Evolutionary conservation across 2,888 invertebrate species (phyloP).

Genomic region (Agrypnus murinus): DNA sequence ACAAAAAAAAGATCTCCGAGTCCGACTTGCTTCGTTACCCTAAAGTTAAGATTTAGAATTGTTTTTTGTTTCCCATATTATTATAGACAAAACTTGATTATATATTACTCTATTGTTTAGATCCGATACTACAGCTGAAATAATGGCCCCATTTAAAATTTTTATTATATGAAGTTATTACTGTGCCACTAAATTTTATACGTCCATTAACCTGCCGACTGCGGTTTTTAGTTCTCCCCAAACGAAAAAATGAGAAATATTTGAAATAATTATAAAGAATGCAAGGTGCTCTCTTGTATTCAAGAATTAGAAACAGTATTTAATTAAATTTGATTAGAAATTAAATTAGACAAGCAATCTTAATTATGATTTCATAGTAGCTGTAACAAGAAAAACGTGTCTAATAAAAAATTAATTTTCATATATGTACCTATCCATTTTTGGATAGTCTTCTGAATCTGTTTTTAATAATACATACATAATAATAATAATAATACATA

Average conservation of each 20-base stretch:
- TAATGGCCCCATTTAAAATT: constrained; percentile 33
- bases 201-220: constrained; percentile 26
- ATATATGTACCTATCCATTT: too few relatives aligned
- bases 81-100: constrained; percentile 36
- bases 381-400: too few relatives aligned
- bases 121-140: constrained; percentile 16
- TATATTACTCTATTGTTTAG: constrained; percentile 43
- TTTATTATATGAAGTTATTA: constrained; percentile 36
- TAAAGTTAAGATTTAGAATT: constrained; percentile 31
- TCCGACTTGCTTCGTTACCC: constrained; percentile 20
- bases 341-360: too few relatives aligned
- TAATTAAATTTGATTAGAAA: too few relatives aligned
- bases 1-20: constrained; percentile 32
- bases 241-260: background rate
- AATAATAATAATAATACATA: too few relatives aligned
- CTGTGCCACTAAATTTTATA: constrained; percentile 20
- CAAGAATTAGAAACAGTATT: too few relatives aligned
- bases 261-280: background rate
- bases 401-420: too few relatives aligned
- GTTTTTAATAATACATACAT: too few relatives aligned
- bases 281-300: background rate
- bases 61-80: constrained; percentile 42
- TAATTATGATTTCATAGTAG: too few relatives aligned
- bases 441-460: too few relatives aligned
- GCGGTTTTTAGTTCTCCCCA: constrained; percentile 14